Conservation (phyloP, 2,888 invertebrate species). For the Cephalotes varians region DNA sequence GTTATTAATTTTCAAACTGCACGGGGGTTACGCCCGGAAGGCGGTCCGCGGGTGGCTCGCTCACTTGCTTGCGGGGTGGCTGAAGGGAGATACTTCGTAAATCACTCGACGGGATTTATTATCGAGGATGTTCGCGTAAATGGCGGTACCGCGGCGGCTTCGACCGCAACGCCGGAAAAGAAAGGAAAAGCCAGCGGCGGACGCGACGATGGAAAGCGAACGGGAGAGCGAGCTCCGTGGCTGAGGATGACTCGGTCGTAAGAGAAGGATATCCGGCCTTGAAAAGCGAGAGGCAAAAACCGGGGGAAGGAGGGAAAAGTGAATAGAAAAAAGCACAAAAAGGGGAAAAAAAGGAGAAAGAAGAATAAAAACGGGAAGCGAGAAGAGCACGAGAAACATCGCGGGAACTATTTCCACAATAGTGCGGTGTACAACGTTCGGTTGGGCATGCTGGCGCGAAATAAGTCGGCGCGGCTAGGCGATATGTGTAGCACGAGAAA, state of each 20-base stretch:
- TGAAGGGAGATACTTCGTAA: constrained; percentile 59
- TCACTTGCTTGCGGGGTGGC: background rate
- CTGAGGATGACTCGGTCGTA: constrained; percentile 39
- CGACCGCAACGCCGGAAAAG: constrained; percentile 42
- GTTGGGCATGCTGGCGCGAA: constrained; percentile 26
- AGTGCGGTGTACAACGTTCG: constrained; percentile 52
- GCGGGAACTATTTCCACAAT: constrained; percentile 44
- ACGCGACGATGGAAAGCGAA: constrained; percentile 30
- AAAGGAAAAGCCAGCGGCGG: constrained; percentile 32
- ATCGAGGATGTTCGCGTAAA: constrained; percentile 64
- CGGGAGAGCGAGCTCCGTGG: constrained; percentile 28
- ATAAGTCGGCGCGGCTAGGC: constrained; percentile 57
- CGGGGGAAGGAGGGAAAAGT: background rate
- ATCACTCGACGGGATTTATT: constrained; percentile 68
- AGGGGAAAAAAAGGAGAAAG: background rate
- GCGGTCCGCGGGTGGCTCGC: constrained; percentile 19
- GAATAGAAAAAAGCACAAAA: background rate
- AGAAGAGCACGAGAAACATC: constrained; percentile 16
- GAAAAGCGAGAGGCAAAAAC: constrained; percentile 33
- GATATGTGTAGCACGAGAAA: constrained; percentile 67
- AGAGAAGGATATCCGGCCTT: constrained; percentile 54
- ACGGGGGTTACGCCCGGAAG: constrained; percentile 37
- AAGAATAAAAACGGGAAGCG: constrained; percentile 32
- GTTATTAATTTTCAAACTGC: constrained; percentile 67
- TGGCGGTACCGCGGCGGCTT: constrained; percentile 41